A percentile compares a stretch with the other conserved stretches of the same genome.
phyloP scores from a whole-genome alignment of 2,888 invertebrate species.

The Hylaea fasciaria region DNA sequence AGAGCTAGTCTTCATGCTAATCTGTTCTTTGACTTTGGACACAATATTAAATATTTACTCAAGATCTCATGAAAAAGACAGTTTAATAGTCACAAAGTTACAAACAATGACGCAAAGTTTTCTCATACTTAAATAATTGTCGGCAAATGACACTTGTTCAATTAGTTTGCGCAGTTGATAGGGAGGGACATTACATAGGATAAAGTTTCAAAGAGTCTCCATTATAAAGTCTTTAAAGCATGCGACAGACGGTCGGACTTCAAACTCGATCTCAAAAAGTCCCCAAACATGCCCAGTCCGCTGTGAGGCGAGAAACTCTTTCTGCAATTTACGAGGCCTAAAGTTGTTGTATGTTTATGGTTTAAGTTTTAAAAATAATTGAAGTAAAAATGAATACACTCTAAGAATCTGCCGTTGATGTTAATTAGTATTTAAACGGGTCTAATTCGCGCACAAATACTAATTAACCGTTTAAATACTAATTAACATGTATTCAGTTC shows the following conservation, averaged over 20 bases:
- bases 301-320: not conserved
- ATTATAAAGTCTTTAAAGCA: conserved; percentile 65
- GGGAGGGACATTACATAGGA: conserved; percentile 47
- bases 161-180: conserved; percentile 56
- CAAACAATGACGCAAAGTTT: conserved; percentile 47
- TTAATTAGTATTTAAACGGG: too few relatives aligned
- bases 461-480: too few relatives aligned
- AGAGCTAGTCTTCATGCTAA: not conserved
- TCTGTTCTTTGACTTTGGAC: not conserved
- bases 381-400: too few relatives aligned
- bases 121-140: conserved; percentile 53
- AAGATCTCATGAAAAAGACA: conserved; percentile 37
- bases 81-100: conserved; percentile 42
- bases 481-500: too few relatives aligned
- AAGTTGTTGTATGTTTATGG: too few relatives aligned
- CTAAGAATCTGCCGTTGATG: too few relatives aligned
- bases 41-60: conserved; percentile 4
- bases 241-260: conserved; percentile 4
- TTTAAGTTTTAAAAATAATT: too few relatives aligned
- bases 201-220: conserved; percentile 55
- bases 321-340: too few relatives aligned
- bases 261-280: not conserved
- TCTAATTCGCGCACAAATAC: too few relatives aligned
- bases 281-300: not conserved
- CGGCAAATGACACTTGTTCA: conserved; percentile 56